phyloP scores from a whole-genome alignment of 2,888 invertebrate genomes.

The Parelbella ahira region DNA sequence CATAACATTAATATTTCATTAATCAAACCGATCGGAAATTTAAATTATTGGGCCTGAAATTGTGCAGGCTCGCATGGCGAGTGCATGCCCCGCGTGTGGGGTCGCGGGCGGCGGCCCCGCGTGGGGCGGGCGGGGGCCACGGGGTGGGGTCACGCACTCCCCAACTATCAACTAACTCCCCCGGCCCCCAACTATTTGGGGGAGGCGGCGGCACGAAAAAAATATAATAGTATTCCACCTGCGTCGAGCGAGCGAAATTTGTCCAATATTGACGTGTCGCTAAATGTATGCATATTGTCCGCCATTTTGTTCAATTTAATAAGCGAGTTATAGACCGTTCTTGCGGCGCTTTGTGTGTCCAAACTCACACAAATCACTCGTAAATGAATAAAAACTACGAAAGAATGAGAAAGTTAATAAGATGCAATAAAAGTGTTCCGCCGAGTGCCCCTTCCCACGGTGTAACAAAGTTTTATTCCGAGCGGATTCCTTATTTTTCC shows the following conservation, averaged over 20 bases:
- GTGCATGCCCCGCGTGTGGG: slow-evolving; percentile 46
- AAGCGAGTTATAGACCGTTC: slow-evolving; percentile 18
- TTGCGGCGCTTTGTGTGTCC: too few species aligned
- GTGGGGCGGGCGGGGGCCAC: slow-evolving; percentile 36
- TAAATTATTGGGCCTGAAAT: slow-evolving; percentile 76
- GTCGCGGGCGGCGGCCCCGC: slow-evolving; percentile 27
- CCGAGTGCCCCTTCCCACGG: slow-evolving; percentile 28
- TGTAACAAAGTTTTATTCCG: slow-evolving; percentile 39
- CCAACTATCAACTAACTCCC: slow-evolving; percentile 50
- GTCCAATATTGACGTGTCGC: slow-evolving; percentile 62
- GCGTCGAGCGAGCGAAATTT: slow-evolving; percentile 60
- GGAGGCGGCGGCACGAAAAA: slow-evolving; percentile 69
- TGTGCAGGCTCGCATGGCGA: slow-evolving; percentile 67
- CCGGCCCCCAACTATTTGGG: slow-evolving; percentile 70
- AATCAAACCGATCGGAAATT: slow-evolving; percentile 73
- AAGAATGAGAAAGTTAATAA: slow-evolving; percentile 19
- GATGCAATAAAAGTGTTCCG: slow-evolving; percentile 22
- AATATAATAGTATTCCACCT: slow-evolving; percentile 76
- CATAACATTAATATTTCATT: slow-evolving; percentile 64
- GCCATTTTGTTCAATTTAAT: slow-evolving; percentile 29
- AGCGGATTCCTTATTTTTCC: slow-evolving; percentile 48
- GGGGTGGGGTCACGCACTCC: slow-evolving; percentile 60
- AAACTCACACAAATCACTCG: too few species aligned
- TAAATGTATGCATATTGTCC: slow-evolving; percentile 52
- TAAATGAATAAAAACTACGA: slow-evolving; percentile 13